These are phyloP conservation scores for Nasua narica DNA, from an alignment of 2,797 vertebrate genomes.

Conservation along the genomic window DNA sequence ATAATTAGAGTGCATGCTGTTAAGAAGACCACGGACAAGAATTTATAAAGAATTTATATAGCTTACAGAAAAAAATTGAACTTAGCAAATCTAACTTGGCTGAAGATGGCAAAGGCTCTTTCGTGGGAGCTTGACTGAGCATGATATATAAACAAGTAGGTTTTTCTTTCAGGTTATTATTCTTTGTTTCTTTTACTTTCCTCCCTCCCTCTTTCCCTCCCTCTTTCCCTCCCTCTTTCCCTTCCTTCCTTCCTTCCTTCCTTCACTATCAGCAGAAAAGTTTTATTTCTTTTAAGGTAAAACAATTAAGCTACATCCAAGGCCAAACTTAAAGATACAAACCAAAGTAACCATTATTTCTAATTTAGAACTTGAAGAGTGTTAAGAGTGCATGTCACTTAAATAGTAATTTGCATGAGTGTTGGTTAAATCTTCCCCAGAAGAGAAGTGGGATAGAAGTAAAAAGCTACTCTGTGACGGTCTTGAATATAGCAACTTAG, in stretches of 20 bases:
- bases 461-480: neutral
- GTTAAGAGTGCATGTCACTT: neutral
- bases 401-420: neutral
- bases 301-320: constrained; percentile 81
- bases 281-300: constrained; percentile 81
- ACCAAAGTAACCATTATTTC: constrained; percentile 74
- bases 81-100: neutral
- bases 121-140: neutral
- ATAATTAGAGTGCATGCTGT: neutral
- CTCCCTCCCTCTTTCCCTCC: neutral
- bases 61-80: neutral
- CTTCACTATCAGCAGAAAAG: constrained; percentile 59
- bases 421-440: neutral
- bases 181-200: neutral
- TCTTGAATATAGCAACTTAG: neutral
- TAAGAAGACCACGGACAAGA: neutral
- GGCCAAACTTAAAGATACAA: constrained; percentile 78
- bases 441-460: neutral
- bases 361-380: neutral
- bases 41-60: neutral
- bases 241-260: neutral
- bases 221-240: neutral
- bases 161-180: neutral
- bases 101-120: neutral
- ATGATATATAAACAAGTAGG: neutral